phyloP scores from a whole-genome alignment of 2,113 vertebrate species.

The Psilopogon haemacephalus region DNA sequence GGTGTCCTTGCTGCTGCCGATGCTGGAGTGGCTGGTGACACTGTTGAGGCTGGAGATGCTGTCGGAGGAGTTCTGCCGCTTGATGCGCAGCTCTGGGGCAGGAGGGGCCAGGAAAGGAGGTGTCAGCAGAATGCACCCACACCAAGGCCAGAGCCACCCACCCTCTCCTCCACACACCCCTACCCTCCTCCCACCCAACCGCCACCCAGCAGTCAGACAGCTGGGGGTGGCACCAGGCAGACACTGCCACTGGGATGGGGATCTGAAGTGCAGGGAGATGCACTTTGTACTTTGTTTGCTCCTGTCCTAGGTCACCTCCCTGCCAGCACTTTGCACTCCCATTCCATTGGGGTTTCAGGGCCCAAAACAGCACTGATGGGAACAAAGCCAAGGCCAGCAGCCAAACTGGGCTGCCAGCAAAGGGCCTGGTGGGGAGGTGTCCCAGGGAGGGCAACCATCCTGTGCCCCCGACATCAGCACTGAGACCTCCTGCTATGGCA shows the following conservation, averaged over 20 bases:
- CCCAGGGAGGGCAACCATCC: not conserved
- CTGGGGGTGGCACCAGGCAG: not conserved
- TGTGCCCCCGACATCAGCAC: rapidly evolving
- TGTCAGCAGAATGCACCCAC: not conserved
- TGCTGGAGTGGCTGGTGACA: conserved; percentile 92
- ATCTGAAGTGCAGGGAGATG: not conserved
- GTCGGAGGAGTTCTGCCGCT: conserved; percentile 94
- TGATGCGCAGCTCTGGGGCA: conserved; percentile 84
- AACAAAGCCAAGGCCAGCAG: not conserved
- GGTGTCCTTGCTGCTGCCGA: conserved; percentile 89
- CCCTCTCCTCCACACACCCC: not conserved
- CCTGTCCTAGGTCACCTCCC: not conserved
- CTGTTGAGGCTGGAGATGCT: conserved; percentile 97
- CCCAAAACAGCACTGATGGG: not conserved
- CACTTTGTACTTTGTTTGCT: not conserved
- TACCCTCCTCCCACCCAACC: not conserved
- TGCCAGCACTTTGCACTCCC: not conserved
- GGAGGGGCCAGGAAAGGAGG: not conserved
- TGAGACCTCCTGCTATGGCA: not conserved
- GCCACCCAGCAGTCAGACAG: too few species aligned
- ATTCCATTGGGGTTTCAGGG: not conserved
- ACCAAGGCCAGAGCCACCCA: rapidly evolving
- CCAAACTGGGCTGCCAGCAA: not conserved
- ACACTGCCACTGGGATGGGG: rapidly evolving
- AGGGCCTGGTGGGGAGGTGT: not conserved